Conservation (phyloP, 2,888 invertebrate species). For the Neoscelio sp. region DNA sequence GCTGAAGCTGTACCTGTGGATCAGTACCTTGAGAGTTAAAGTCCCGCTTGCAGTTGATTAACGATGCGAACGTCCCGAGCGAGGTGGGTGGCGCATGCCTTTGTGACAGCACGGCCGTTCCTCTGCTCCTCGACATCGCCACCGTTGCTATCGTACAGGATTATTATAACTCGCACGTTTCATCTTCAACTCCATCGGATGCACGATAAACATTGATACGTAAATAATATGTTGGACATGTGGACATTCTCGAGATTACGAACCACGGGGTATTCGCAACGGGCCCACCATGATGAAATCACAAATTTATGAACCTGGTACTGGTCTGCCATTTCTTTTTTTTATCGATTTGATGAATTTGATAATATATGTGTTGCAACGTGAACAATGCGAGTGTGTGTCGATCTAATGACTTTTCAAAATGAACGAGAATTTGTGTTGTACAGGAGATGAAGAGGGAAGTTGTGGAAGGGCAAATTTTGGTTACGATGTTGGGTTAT, state of each 20-base stretch:
- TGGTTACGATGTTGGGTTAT: slow-evolving; percentile 10
- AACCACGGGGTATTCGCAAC: slow-evolving; percentile 47
- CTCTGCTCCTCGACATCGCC: slow-evolving; percentile 81
- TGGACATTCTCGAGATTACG: slow-evolving; percentile 53
- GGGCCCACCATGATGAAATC: slow-evolving; percentile 65
- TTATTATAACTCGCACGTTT: slow-evolving; percentile 79
- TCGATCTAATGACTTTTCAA: slow-evolving; percentile 57
- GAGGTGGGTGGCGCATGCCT: slow-evolving; percentile 83
- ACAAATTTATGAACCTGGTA: slow-evolving; percentile 43
- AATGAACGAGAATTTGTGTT: slow-evolving; percentile 25
- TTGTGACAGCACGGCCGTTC: slow-evolving; percentile 82
- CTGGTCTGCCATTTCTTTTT: slow-evolving; percentile 27
- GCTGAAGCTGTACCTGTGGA: slow-evolving; percentile 79
- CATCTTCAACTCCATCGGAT: slow-evolving; percentile 75
- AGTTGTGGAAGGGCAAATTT: too few species aligned
- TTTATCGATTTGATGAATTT: slow-evolving; percentile 30
- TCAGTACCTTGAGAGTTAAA: slow-evolving; percentile 81
- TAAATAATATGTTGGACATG: slow-evolving; percentile 63
- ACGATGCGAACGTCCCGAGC: slow-evolving; percentile 81
- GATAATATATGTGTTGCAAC: slow-evolving; percentile 51
- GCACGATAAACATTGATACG: slow-evolving; percentile 68
- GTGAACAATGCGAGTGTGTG: slow-evolving; percentile 13
- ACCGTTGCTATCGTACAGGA: slow-evolving; percentile 76
- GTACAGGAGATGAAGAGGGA: not conserved
- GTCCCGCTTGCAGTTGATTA: slow-evolving; percentile 82